Base-by-base conservation (phyloP, 1,140 invertebrate species). In the Drosophila lini region DNA sequence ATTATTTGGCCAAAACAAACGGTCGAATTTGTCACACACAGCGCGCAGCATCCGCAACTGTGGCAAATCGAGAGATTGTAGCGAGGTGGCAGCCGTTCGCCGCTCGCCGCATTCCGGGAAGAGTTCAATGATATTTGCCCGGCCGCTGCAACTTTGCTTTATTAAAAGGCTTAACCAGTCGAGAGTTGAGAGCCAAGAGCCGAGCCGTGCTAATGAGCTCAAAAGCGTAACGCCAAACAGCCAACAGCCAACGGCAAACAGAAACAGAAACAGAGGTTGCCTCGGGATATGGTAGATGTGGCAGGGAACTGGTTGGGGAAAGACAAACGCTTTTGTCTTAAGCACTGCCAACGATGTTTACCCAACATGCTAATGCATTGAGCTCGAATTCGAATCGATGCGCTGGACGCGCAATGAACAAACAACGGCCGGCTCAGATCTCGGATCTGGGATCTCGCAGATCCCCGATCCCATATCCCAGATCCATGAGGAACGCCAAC, bases 101-200 rank as follows among this genome's bases (percentile, higher is more conserved):
- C 47, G 28, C 45, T 57, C n/a, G 32, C 45, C 47, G 69, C 80
- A 89, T 88, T 88, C 84, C 83, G 52, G 52, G 83, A 88, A 89
- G 63, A 83, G 83, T 88, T 89, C 80, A 88, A 78, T 82, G 86
- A 53, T 68, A 82, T 90, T 90, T 90, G 80, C 81, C 64, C 45
- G 36, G 28, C 32, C 44, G 68, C 34, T 67, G 50, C 53, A 78
- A 42, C 80, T 91, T 91, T 91, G 80, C 90, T 86, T 91, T 90
- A 91, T 91, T 91, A 91, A 91, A 91, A 91, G 90, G 90, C 90
- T 91, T 91, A 91, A 91, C 80, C 69, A 81, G 80, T 86, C 61
- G 70, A 90, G 85, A 60, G 59, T 32, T n/a, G 31, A 41, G 19
- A 78, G 79, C 69, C 45, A 50, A 86, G 84, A 58, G 62, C 44